phyloP scores from a whole-genome alignment of 2,113 vertebrate species.

The Ciconia boyciana region DNA sequence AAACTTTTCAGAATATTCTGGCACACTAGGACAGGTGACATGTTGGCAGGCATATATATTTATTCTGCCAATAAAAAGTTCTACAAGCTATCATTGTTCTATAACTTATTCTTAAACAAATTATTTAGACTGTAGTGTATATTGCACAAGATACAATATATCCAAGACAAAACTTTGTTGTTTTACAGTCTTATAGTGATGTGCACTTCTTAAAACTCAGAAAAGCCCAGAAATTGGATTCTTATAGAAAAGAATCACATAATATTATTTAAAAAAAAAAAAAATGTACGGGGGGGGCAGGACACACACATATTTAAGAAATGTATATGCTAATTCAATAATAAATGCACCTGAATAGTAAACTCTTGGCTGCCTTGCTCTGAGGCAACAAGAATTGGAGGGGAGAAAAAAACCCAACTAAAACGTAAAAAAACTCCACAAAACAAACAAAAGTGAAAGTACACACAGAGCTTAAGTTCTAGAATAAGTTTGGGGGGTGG shows the following conservation, averaged over 20 bases:
- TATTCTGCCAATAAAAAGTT: not conserved
- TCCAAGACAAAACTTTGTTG: not conserved
- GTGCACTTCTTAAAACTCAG: not conserved
- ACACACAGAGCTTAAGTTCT: not conserved
- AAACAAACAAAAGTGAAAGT: not conserved
- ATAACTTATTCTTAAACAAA: not conserved
- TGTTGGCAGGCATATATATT: not conserved
- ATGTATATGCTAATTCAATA: not conserved
- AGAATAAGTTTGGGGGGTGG: not conserved
- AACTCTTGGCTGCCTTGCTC: not conserved
- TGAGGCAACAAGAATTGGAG: not conserved
- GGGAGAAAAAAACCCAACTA: no score
- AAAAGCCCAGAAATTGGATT: not conserved
- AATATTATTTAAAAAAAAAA: not conserved
- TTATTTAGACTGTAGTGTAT: not conserved
- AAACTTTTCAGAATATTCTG: not conserved
- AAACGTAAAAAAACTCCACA: not conserved
- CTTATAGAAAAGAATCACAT: not conserved
- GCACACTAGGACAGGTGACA: not conserved
- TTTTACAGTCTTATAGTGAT: not conserved
- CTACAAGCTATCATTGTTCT: not conserved
- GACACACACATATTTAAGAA: not conserved
- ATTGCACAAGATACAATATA: not conserved
- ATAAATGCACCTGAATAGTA: not conserved
- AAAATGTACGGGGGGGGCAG: rapidly evolving